Evolutionary conservation across 2,888 invertebrate genomes (phyloP).

Genomic region (Osedax frankpressi): DNA sequence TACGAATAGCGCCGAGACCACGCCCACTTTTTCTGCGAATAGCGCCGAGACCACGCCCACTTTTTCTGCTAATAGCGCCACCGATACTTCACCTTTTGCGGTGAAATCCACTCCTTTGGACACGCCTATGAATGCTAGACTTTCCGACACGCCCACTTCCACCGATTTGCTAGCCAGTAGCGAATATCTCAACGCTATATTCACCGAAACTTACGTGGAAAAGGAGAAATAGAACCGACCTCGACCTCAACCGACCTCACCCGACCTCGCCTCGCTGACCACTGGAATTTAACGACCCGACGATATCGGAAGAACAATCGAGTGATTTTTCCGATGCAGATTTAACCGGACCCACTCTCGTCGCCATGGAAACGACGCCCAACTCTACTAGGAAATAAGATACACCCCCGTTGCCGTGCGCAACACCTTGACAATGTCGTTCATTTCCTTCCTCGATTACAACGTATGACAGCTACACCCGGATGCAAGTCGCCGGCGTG

Average conservation of each 20-base stretch:
- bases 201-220: not conserved
- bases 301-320: too few species aligned
- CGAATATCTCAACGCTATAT: not conserved
- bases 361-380: too few species aligned
- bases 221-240: not conserved
- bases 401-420: too few species aligned
- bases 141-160: not conserved
- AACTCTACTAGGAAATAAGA: too few species aligned
- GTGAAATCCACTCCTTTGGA: not conserved
- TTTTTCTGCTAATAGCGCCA: not conserved
- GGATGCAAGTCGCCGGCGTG: too few species aligned
- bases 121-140: not conserved
- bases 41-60: not conserved
- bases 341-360: too few species aligned
- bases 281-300: too few species aligned
- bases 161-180: not conserved
- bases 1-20: not conserved
- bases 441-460: too few species aligned
- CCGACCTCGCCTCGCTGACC: not conserved
- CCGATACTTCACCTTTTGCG: not conserved
- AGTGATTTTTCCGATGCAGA: too few species aligned
- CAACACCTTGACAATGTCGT: too few species aligned
- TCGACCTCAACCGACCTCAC: not conserved
- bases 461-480: too few species aligned
- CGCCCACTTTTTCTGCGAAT: not conserved